phyloP scores from a whole-genome alignment of 1,140 invertebrate species.

The Leptopilina boulardi region DNA sequence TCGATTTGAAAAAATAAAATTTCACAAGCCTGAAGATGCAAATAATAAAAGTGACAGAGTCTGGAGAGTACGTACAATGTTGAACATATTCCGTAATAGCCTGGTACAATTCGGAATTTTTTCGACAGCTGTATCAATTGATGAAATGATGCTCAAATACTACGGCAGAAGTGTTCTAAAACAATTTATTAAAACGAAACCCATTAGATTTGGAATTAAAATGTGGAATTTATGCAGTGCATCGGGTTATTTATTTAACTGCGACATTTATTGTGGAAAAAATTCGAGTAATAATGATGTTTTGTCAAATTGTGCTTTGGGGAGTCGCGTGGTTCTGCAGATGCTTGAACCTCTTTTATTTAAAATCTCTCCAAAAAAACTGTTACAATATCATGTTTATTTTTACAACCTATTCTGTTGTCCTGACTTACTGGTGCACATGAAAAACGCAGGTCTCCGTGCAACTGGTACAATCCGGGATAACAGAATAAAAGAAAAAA shows the following conservation, averaged over 20 bases:
- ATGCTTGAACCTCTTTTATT: constrained; percentile 25
- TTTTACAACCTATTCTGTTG: constrained; percentile 42
- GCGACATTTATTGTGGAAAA: constrained; percentile 39
- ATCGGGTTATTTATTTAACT: constrained; percentile 37
- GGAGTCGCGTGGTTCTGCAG: constrained; percentile 38
- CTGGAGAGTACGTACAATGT: constrained; percentile 21
- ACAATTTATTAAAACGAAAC: constrained; percentile 42
- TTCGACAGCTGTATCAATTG: constrained; percentile 30
- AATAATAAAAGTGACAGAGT: constrained; percentile 23
- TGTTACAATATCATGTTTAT: constrained; percentile 37
- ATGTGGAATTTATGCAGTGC: constrained; percentile 39
- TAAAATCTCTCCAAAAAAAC: constrained; percentile 7
- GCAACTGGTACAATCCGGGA: constrained; percentile 9
- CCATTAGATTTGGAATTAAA: constrained; percentile 34
- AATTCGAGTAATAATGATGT: neutral
- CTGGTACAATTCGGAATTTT: no score
- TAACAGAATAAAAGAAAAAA: constrained; percentile 10
- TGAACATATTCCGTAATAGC: constrained; percentile 7
- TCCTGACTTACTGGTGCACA: constrained; percentile 38
- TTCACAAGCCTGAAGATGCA: neutral
- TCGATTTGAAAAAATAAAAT: constrained; percentile 1
- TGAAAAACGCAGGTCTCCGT: constrained; percentile 21
- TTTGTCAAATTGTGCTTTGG: constrained; percentile 37
- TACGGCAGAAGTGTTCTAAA: constrained; percentile 32
- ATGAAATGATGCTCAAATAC: constrained; percentile 44